These are phyloP conservation scores for Perca schrenkii DNA, from an alignment of 2,113 vertebrate genomes.

Conservation along the genomic window DNA sequence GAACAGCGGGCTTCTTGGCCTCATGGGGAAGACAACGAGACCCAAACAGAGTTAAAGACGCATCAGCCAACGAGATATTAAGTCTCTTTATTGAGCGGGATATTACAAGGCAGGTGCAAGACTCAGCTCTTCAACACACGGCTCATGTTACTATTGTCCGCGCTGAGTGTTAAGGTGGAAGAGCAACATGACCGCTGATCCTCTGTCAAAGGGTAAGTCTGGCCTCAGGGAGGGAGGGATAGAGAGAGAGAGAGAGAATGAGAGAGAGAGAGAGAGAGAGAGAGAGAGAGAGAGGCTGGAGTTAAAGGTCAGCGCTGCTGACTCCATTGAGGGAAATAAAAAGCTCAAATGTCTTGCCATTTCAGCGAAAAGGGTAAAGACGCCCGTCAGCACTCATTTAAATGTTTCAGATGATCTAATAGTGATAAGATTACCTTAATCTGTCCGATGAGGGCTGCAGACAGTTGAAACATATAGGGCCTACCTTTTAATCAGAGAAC, in stretches of 20 bases:
- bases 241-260: conserved; percentile 12
- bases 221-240: conserved; percentile 25
- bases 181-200: conserved; percentile 59
- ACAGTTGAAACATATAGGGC: background rate
- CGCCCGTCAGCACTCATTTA: conserved; percentile 72
- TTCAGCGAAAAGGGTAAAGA: conserved; percentile 79
- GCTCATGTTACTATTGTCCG: conserved; percentile 62
- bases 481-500: background rate
- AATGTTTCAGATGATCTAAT: conserved; percentile 62
- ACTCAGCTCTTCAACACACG: conserved; percentile 18
- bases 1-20: too few species aligned
- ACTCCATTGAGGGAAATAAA: conserved; percentile 76
- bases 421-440: conserved; percentile 42
- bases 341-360: conserved; percentile 81
- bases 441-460: background rate
- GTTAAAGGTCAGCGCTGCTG: conserved; percentile 78
- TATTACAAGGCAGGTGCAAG: conserved; percentile 57
- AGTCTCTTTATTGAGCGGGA: background rate
- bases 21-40: background rate
- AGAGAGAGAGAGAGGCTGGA: conserved; percentile 20
- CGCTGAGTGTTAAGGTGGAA: conserved; percentile 61
- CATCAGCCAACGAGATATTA: background rate
- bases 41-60: background rate
- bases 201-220: conserved; percentile 75
- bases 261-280: conserved; percentile 15